phyloP scores from a whole-genome alignment of 2,113 vertebrate species.

The Microcebus murinus region DNA sequence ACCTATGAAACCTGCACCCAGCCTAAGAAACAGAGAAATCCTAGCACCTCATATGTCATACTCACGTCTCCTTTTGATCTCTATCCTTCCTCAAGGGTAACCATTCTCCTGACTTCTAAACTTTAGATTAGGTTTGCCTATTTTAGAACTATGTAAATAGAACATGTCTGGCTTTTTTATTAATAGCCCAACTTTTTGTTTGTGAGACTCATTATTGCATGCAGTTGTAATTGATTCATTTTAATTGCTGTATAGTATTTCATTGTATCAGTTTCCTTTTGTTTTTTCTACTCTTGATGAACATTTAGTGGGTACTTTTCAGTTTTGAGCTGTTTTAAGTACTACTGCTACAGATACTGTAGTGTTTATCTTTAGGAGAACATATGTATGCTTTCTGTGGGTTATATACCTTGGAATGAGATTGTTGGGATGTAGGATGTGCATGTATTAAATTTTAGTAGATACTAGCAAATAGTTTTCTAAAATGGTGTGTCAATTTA shows the following conservation, averaged over 20 bases:
- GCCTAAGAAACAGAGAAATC: background rate
- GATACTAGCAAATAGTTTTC: background rate
- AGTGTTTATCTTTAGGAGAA: background rate
- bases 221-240: background rate
- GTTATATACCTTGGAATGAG: background rate
- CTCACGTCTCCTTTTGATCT: background rate
- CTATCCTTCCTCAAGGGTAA: background rate
- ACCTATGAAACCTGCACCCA: background rate
- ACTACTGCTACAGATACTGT: background rate
- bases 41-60: background rate
- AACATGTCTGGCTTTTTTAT: background rate
- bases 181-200: background rate
- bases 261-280: background rate
- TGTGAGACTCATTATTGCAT: background rate
- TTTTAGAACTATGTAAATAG: background rate
- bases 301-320: background rate
- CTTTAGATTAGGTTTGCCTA: background rate
- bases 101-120: background rate
- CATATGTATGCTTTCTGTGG: background rate
- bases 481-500: background rate
- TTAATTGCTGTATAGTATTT: constrained; percentile 1
- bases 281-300: background rate
- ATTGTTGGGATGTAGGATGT: background rate
- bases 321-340: background rate
- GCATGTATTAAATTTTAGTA: background rate